These are phyloP conservation scores for Crax fasciolata DNA, from an alignment of 2,797 vertebrate genomes.

Conservation along the genomic window DNA sequence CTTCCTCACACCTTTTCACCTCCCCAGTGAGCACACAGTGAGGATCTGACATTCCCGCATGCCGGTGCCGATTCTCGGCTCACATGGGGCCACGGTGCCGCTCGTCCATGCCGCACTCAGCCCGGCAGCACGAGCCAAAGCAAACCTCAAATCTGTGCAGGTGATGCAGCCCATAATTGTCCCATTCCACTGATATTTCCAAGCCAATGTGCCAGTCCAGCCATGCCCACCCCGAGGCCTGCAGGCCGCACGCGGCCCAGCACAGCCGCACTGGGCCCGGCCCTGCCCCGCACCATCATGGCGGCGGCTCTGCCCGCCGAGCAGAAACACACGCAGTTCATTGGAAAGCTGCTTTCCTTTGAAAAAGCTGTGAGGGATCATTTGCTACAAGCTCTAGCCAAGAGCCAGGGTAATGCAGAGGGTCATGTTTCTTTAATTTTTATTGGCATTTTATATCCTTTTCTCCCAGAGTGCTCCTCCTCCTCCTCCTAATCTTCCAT, in stretches of 20 bases:
- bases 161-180: not conserved
- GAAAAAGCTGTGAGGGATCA: not conserved
- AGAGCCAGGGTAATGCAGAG: not conserved
- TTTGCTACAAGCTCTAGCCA: not conserved
- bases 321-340: not conserved
- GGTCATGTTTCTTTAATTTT: not conserved
- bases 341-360: not conserved
- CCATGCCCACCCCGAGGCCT: too few species aligned
- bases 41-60: not conserved
- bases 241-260: too few species aligned
- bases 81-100: rapidly evolving
- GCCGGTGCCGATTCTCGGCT: not conserved
- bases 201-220: not conserved
- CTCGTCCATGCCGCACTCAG: rapidly evolving
- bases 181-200: not conserved
- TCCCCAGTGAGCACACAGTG: not conserved
- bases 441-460: not conserved
- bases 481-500: not conserved
- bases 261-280: too few species aligned
- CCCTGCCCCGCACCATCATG: too few species aligned
- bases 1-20: not conserved
- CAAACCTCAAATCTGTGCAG: rapidly evolving
- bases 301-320: too few species aligned
- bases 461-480: not conserved
- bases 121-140: rapidly evolving